Evolutionary conservation across 2,113 vertebrate species (phyloP).

Genomic region (Scartelaos histophorus): DNA sequence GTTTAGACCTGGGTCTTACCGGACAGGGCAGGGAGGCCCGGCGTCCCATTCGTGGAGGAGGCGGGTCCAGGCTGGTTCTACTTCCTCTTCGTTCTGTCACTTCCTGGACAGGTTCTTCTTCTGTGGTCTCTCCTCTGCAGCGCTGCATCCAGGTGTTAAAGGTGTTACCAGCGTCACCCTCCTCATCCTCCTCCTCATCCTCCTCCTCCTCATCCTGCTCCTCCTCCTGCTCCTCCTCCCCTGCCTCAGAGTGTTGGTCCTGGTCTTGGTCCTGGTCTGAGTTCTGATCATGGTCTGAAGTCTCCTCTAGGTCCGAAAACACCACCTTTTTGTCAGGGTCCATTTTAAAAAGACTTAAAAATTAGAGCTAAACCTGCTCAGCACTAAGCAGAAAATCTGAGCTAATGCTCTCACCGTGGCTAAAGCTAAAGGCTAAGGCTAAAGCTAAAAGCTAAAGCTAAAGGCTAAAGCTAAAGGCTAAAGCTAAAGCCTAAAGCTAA

Average conservation of each 20-base stretch:
- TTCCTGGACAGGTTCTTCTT: conserved; percentile 13
- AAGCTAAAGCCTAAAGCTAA: no score
- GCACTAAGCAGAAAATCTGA: background rate
- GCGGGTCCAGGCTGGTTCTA: conserved; percentile 44
- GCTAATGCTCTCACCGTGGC: background rate
- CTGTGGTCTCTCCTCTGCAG: conserved; percentile 24
- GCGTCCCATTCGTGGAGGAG: conserved; percentile 57
- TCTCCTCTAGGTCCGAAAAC: conserved; percentile 33
- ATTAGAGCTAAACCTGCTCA: background rate
- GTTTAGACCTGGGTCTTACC: conserved; percentile 70
- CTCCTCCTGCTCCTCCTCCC: no score
- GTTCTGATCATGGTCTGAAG: background rate
- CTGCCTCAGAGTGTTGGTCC: background rate
- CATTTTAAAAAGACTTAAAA: conserved; percentile 19
- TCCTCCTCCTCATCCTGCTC: no score
- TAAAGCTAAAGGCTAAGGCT: no score
- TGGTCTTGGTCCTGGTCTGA: background rate
- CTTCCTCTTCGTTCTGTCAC: conserved; percentile 46
- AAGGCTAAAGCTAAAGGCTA: no score
- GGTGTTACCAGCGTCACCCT: conserved; percentile 44
- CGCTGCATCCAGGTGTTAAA: conserved; percentile 62
- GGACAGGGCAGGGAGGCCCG: conserved; percentile 84
- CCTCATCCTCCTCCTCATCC: no score
- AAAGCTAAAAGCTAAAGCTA: no score
- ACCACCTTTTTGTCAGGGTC: conserved; percentile 45